Evolutionary conservation across 2,797 vertebrate species (phyloP).

Genomic region (Halcyon leucocephala): DNA sequence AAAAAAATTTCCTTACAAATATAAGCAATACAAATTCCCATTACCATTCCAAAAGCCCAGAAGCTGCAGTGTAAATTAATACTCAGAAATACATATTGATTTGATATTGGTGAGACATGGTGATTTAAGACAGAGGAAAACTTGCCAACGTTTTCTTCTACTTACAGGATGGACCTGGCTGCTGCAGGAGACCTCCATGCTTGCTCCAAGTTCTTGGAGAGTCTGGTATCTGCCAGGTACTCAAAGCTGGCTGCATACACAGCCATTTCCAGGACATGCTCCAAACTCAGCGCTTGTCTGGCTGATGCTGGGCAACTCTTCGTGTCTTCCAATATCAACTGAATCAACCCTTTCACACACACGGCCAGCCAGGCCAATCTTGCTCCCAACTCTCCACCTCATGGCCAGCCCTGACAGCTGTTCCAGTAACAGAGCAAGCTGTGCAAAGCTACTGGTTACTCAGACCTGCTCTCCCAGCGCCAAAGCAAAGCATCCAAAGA

Average conservation of each 20-base stretch:
- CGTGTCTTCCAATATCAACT: not conserved
- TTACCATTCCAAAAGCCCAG: not conserved
- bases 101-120: not conserved
- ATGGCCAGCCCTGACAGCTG: not conserved
- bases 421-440: too few species aligned
- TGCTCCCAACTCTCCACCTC: not conserved
- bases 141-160: not conserved
- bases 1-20: not conserved
- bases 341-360: rapidly evolving
- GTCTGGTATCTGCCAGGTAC: not conserved
- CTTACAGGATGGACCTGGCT: not conserved
- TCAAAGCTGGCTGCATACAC: not conserved
- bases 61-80: not conserved
- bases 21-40: not conserved
- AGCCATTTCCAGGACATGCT: not conserved
- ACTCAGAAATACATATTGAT: not conserved
- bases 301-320: not conserved
- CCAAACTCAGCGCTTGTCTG: not conserved
- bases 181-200: not conserved
- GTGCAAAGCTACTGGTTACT: not conserved
- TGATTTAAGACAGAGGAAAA: not conserved
- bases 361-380: not conserved
- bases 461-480: not conserved
- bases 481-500: not conserved
- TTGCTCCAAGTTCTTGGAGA: not conserved